Conservation (phyloP, 2,797 vertebrate genomes). For the Perodicticus potto region DNA sequence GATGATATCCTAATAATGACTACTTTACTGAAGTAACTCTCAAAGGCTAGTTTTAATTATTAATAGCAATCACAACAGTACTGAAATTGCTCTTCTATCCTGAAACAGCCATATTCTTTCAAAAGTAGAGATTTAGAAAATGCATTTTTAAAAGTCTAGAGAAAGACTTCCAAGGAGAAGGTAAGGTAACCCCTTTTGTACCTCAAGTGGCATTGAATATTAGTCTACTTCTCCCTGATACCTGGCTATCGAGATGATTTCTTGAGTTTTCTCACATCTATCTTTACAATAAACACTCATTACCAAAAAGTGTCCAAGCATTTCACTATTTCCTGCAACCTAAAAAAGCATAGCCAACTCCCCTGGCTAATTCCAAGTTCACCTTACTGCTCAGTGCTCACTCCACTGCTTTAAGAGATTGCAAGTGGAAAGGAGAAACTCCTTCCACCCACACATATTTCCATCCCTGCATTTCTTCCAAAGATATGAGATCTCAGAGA, state of each 20-base stretch:
- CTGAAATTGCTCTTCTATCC: slow-evolving; percentile 7
- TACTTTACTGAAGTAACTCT: slow-evolving; percentile 25
- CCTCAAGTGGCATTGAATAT: background rate
- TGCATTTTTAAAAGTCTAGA: background rate
- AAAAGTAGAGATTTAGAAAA: background rate
- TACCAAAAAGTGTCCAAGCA: background rate
- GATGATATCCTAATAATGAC: slow-evolving; percentile 62
- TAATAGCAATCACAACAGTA: slow-evolving; percentile 21
- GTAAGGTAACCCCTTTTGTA: background rate
- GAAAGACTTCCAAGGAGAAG: slow-evolving; percentile 7
- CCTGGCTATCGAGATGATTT: background rate
- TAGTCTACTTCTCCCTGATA: background rate
- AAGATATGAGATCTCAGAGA: background rate
- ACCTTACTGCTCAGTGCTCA: background rate
- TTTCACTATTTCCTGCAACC: background rate
- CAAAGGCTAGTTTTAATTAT: slow-evolving; percentile 66
- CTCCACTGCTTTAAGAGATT: background rate
- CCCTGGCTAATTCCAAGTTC: slow-evolving; percentile 4
- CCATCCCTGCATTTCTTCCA: background rate
- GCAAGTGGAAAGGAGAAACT: background rate
- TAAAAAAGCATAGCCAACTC: background rate
- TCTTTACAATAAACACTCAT: background rate
- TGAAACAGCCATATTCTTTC: slow-evolving; percentile 6
- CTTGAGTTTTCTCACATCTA: background rate
- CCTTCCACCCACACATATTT: background rate